A percentile compares a stretch with the other conserved stretches of the same genome.
phyloP scores from a whole-genome alignment of 2,888 invertebrate species.

The Polydrusus tereticollis region DNA sequence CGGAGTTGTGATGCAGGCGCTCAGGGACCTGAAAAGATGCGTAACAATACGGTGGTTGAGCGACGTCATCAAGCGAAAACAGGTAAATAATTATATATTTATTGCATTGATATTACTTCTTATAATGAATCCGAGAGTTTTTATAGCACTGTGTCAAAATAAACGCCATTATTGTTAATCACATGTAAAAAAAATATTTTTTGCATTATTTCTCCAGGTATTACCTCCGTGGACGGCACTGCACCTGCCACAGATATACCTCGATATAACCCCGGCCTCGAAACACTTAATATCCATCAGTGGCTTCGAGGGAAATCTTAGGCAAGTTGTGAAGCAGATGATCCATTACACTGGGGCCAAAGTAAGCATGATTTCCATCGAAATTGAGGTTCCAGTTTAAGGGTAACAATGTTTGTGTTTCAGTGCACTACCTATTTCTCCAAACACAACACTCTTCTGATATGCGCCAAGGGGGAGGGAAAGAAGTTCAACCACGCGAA shows the following conservation, averaged over 20 bases:
- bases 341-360: constrained; percentile 88
- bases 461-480: constrained; percentile 87
- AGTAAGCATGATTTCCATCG: constrained; percentile 67
- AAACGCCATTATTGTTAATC: too few species aligned
- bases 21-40: constrained; percentile 77
- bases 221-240: constrained; percentile 94
- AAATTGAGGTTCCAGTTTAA: too few species aligned
- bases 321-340: constrained; percentile 85
- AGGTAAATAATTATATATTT: constrained; percentile 65
- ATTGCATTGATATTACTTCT: too few species aligned
- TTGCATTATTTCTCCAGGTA: constrained; percentile 65
- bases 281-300: constrained; percentile 87
- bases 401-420: constrained; percentile 29
- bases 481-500: constrained; percentile 90
- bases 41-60: constrained; percentile 92
- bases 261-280: constrained; percentile 78
- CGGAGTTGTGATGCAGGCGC: constrained; percentile 88
- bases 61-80: constrained; percentile 88
- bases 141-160: too few species aligned
- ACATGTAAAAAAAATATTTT: too few species aligned
- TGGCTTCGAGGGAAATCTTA: constrained; percentile 92
- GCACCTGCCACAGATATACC: constrained; percentile 82
- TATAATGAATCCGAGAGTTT: too few species aligned
- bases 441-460: constrained; percentile 82
- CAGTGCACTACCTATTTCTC: constrained; percentile 82